These are phyloP conservation scores for Pelosia muscerda DNA, from an alignment of 2,888 invertebrate species.

Conservation along the genomic window DNA sequence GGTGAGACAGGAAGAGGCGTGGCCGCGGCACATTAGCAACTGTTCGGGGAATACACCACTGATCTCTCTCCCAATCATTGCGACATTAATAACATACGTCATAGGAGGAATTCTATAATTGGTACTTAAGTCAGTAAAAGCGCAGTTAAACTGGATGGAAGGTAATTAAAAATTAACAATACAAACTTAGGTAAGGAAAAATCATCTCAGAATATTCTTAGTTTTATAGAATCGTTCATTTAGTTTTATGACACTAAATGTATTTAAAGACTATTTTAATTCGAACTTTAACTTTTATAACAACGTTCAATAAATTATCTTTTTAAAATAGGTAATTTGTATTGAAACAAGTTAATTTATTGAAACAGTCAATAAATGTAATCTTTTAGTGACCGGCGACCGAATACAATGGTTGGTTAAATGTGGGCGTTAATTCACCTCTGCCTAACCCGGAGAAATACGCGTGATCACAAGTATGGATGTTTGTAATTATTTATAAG, in stretches of 20 bases:
- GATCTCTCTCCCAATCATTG: conserved; percentile 56
- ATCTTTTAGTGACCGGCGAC: too few relatives aligned
- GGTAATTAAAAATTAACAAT: conserved; percentile 13
- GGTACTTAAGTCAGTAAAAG: conserved; percentile 40
- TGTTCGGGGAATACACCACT: conserved; percentile 62
- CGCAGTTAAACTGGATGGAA: conserved; percentile 23
- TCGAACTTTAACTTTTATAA: neutral
- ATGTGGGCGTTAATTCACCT: too few relatives aligned
- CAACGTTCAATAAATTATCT: too few relatives aligned
- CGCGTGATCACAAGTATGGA: too few relatives aligned
- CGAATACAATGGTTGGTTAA: too few relatives aligned
- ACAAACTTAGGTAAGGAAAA: conserved; percentile 3
- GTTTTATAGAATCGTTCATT: neutral
- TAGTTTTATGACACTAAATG: neutral
- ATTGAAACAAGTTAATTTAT: neutral
- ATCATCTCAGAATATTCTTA: neutral
- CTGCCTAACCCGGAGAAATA: too few relatives aligned
- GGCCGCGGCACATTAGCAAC: conserved; percentile 72
- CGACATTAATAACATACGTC: conserved; percentile 54
- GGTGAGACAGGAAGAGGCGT: conserved; percentile 80
- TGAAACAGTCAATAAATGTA: too few relatives aligned
- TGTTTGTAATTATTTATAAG: neutral
- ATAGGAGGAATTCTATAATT: conserved; percentile 52
- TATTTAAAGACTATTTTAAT: neutral
- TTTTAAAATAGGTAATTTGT: neutral